Evolutionary conservation across 2,113 vertebrate species (phyloP), one percentile per base, ranked within the genome.

Genomic region (Puma concolor): DNA sequence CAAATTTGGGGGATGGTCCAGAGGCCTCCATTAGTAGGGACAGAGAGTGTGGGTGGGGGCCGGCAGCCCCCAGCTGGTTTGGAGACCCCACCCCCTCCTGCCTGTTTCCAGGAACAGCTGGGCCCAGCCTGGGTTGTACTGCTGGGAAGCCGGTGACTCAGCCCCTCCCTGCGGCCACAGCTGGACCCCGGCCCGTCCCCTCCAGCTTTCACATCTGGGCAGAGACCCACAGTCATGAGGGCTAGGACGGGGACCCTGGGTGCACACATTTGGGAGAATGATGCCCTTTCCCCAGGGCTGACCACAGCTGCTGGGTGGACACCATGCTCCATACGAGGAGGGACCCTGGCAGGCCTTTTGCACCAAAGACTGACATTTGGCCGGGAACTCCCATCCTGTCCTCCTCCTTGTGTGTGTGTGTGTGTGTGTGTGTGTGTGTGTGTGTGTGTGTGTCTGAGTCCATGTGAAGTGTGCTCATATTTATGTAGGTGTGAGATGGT

Each of bases 111-210:
- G 97, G 97, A 97, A 97, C 96, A 97, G 97, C 97, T 97, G 97
- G 94, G 92, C 88, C 94, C 85, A 92, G 97, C 76, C 95, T 92
- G 87, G 90, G 96, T 71, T 96, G 97, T 90, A 89, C 86, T 98
- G 97, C 96, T 97, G 96, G 97, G 96, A 98, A 98, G 74, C 12
- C 7, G 38, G 97, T 97, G 97, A 98, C 97, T 96, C 97, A 97
- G 4, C 97, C 97, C 95, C 97, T 96, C 97, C 95, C 97, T 96
- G 95, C 0, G 91, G 98, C 97, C 95, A 98, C 94, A 96, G 97
- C 98, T 97, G 97, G 97, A 97, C 88, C 95, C 97, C 74, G 36
- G 95, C 91, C 96, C 19, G 13, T 90, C 94, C 88, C 93, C 92
- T 96, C 38, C 7, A 16, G 96, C 84, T 71, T 96, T 94, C 91